phyloP scores from a whole-genome alignment of 2,113 vertebrate species.

The Xenopus borealis region DNA sequence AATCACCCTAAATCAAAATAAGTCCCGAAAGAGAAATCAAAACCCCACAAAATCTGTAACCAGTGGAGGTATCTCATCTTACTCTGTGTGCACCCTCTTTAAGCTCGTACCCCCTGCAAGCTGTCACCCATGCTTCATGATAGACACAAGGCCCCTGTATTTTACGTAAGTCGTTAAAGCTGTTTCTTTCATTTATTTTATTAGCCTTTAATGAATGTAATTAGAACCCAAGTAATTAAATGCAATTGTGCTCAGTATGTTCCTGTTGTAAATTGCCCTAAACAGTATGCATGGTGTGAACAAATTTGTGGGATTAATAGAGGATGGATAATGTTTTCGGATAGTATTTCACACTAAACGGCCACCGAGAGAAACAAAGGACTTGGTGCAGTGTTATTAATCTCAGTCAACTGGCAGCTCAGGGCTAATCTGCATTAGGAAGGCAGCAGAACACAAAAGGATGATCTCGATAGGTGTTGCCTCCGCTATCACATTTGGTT shows the following conservation, averaged over 20 bases:
- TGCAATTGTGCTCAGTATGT: conserved; percentile 91
- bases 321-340: conserved; percentile 99
- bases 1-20: no score
- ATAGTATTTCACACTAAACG: conserved; percentile 99
- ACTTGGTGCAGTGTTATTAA: conserved; percentile 96
- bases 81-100: conserved; percentile 58
- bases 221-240: conserved; percentile 99
- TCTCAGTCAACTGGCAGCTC: conserved; percentile 98
- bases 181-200: conserved; percentile 95
- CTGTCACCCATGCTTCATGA: conserved; percentile 89
- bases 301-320: conserved; percentile 97
- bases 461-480: conserved; percentile 75
- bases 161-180: conserved; percentile 91
- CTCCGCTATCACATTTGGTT: conserved; percentile 33
- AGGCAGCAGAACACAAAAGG: conserved; percentile 90
- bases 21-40: no score
- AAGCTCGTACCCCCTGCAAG: conserved; percentile 64
- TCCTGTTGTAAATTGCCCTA: conserved; percentile 90
- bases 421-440: conserved; percentile 97
- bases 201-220: conserved; percentile 99
- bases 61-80: conserved; percentile 49
- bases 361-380: conserved; percentile 96
- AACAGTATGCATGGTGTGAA: conserved; percentile 90
- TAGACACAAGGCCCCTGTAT: conserved; percentile 90
- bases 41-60: not conserved